Base-by-base conservation (phyloP, 92 coral and sea anemone genomes). In the Epizoanthus scotinus region DNA sequence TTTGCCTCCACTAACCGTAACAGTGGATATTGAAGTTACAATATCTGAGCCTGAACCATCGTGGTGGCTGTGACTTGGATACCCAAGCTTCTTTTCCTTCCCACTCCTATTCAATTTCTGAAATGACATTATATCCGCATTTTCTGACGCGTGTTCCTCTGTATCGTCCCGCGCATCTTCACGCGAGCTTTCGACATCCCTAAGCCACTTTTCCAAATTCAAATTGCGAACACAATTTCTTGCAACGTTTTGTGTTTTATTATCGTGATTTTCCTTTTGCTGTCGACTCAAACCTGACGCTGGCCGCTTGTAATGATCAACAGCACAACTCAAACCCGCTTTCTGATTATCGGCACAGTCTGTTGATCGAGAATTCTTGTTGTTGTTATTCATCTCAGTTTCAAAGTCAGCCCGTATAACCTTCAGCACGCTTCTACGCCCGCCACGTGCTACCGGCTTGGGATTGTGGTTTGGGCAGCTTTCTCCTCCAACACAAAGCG, bases 121-220 rank as follows among this genome's bases (percentile, higher is more conserved):
- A 12, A 44, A 7, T 44, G 52, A 1, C 10, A 44, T 29, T 20
- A 24, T 0, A 8, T 24, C 38, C 14, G 21, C 3, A 29, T 6
- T 64, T 22, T 27, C 67, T 53, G 42, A 26, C 34, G 6, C 1
- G 0, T 22, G 15, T 54, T 28, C 19, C 24, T 56, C 73, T 42
- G 15, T 24, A n/a, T 24, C 22, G 17, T 78, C 63, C 12, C 13
- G 52, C 15, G 52, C 26, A 49, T 50, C 36, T 34, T 59, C 58
- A n/a, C 31, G 55, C 3, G n/a, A 57, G 0, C 60, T 42, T 36
- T 72, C 62, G 1, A 60, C 82, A 42, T 83, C 74, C 6, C 64
- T 38, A 14, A 83, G 86, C 92, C 92, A 89, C 59, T 86, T 82
- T 19, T 82, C 82, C 2, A 89, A 38, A 18, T 63, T 52, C 19